Conservation (phyloP, 2,888 invertebrate genomes). For the Pediacus dermestoides region DNA sequence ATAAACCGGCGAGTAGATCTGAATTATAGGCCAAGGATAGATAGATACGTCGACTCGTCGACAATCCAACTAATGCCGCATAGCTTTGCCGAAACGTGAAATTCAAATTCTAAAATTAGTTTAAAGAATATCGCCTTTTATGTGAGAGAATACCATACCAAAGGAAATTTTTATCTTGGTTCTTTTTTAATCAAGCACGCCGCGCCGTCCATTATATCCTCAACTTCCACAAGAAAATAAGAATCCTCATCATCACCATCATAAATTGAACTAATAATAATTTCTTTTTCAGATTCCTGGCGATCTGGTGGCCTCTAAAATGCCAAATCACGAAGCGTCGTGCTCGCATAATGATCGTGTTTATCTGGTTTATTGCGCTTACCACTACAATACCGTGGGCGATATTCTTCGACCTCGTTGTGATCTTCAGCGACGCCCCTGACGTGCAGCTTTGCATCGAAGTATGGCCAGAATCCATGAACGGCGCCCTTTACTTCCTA, state of each 20-base stretch:
- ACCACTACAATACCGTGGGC: constrained; percentile 88
- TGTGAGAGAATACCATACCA: too few species aligned
- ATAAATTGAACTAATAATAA: constrained; percentile 7
- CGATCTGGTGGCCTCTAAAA: constrained; percentile 92
- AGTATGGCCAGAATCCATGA: constrained; percentile 80
- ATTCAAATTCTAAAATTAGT: constrained; percentile 12
- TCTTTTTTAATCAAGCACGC: too few species aligned
- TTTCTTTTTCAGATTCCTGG: constrained; percentile 76
- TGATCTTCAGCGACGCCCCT: constrained; percentile 70
- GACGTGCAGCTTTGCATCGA: constrained; percentile 75
- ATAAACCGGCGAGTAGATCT: constrained; percentile 8
- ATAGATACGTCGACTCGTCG: too few species aligned
- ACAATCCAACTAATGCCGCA: constrained; percentile 7
- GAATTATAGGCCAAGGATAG: constrained; percentile 11
- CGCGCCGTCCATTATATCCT: too few species aligned
- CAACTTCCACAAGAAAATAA: constrained; percentile 2
- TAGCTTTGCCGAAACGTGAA: constrained; percentile 5
- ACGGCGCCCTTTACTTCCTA: constrained; percentile 82
- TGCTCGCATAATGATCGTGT: constrained; percentile 80
- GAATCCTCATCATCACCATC: neutral
- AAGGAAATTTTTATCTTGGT: too few species aligned
- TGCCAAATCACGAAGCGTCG: constrained; percentile 86
- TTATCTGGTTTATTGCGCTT: constrained; percentile 86
- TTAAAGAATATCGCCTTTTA: neutral
- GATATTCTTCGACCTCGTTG: constrained; percentile 79